Conservation (phyloP, 2,888 invertebrate species). For the Cyclophora albipunctata region DNA sequence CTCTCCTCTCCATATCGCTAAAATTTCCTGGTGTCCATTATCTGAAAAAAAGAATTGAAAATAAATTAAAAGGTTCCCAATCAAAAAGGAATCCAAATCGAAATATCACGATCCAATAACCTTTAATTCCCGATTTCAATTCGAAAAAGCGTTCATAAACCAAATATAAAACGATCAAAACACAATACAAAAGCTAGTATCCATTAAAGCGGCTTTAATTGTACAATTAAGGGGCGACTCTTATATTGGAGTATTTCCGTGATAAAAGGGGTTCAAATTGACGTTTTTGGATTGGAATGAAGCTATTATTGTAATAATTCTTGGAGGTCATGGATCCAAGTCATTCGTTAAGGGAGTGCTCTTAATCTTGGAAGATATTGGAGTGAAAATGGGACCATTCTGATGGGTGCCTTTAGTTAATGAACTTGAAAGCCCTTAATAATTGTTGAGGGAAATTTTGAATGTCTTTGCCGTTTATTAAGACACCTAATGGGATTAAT, state of each 20-base stretch:
- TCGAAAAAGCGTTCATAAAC: no score
- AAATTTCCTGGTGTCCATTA: conserved; percentile 18
- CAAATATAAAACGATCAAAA: conserved; percentile 4
- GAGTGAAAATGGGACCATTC: conserved; percentile 32
- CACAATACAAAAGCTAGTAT: conserved; percentile 5
- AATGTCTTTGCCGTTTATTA: conserved; percentile 41
- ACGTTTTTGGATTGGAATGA: conserved; percentile 47
- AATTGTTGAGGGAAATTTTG: conserved; percentile 41
- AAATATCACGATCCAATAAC: conserved; percentile 1
- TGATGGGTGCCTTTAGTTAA: conserved; percentile 39
- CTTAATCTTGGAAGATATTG: conserved; percentile 38
- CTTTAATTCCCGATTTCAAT: conserved; percentile 1
- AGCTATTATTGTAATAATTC: conserved; percentile 44
- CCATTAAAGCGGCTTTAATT: conserved; percentile 11
- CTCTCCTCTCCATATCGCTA: conserved; percentile 51
- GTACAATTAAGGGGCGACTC: conserved; percentile 13
- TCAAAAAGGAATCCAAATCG: neutral
- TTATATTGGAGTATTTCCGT: conserved; percentile 19
- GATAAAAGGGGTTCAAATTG: conserved; percentile 36
- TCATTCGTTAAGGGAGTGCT: conserved; percentile 21
- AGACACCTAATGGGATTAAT: conserved; percentile 41
- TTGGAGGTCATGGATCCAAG: conserved; percentile 41
- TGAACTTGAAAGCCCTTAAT: conserved; percentile 56
- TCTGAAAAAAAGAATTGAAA: conserved; percentile 9
- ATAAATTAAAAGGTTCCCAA: neutral